Evolutionary conservation across 2,888 invertebrate genomes (phyloP).

Genomic region (Melinaea marsaeus): DNA sequence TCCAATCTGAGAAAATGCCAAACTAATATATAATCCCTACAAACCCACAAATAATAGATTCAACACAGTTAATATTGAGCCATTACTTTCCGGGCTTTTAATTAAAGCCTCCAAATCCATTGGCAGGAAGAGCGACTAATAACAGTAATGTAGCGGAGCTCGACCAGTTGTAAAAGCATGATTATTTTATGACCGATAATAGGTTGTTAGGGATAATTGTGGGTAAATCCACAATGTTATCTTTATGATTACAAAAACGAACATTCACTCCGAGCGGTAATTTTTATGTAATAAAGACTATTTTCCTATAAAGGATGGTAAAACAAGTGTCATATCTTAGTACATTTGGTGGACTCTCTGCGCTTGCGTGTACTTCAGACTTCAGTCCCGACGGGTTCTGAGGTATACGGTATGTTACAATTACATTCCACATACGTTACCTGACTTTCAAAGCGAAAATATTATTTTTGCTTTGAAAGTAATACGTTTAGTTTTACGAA

Average conservation of each 20-base stretch:
- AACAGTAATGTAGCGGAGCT: slow-evolving; percentile 15
- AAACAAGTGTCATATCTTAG: slow-evolving; percentile 14
- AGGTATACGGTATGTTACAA: slow-evolving; percentile 57
- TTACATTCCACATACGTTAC: slow-evolving; percentile 60
- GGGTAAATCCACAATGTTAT: slow-evolving; percentile 7
- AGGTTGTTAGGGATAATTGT: slow-evolving; percentile 12
- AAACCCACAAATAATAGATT: too few relatives aligned
- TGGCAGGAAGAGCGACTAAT: slow-evolving; percentile 13
- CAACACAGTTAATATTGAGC: too few relatives aligned
- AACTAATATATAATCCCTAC: too few relatives aligned
- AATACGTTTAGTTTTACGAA: too few relatives aligned
- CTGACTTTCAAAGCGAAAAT: slow-evolving; percentile 39
- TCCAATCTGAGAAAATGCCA: too few relatives aligned
- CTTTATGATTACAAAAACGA: slow-evolving; percentile 2
- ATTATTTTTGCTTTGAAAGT: too few relatives aligned
- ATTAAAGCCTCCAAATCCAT: background rate
- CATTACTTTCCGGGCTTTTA: slow-evolving; percentile 2
- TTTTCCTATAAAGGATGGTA: slow-evolving; percentile 1
- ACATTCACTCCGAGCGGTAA: slow-evolving; percentile 3
- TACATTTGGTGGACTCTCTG: slow-evolving; percentile 29
- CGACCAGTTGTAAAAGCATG: slow-evolving; percentile 14
- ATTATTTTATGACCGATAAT: slow-evolving; percentile 14
- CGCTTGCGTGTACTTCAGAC: slow-evolving; percentile 34
- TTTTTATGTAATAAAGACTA: slow-evolving; percentile 7
- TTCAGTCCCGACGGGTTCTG: slow-evolving; percentile 49